Conservation (phyloP, 2,113 vertebrate genomes). For the Burhinus bistriatus region DNA sequence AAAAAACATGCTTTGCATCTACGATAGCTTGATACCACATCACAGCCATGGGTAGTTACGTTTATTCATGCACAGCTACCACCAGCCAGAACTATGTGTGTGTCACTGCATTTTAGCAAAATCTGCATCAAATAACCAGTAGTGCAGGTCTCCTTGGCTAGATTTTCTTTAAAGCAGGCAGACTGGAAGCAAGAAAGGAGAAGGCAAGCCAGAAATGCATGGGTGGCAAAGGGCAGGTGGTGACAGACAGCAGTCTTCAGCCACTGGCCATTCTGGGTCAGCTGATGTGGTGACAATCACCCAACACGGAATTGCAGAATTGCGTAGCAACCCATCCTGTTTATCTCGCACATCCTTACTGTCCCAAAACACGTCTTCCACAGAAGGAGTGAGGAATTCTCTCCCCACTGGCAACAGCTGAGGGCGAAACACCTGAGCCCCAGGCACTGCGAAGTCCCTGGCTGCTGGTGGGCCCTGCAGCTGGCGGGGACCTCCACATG, state of each 20-base stretch:
- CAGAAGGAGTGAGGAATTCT: background rate
- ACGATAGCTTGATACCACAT: slow-evolving; percentile 26
- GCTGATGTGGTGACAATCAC: background rate
- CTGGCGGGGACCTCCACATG: background rate
- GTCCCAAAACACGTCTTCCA: background rate
- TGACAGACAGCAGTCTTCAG: background rate
- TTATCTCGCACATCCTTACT: background rate
- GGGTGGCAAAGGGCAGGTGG: background rate
- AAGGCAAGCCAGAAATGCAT: background rate
- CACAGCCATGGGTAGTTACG: background rate
- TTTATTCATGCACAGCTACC: slow-evolving; percentile 44
- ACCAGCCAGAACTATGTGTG: background rate
- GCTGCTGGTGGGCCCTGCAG: background rate
- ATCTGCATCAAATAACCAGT: slow-evolving; percentile 17
- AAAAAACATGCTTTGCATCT: slow-evolving; percentile 11
- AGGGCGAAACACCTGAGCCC: background rate
- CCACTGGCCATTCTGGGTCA: background rate
- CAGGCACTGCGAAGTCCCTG: background rate
- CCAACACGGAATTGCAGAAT: background rate
- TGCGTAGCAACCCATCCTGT: background rate
- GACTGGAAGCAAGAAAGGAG: background rate
- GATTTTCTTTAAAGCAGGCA: background rate
- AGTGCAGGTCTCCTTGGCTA: background rate
- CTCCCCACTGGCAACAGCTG: background rate
- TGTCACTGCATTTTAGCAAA: slow-evolving; percentile 26